Evolutionary conservation across 2,888 invertebrate species (phyloP).

Genomic region (Spisula solida): DNA sequence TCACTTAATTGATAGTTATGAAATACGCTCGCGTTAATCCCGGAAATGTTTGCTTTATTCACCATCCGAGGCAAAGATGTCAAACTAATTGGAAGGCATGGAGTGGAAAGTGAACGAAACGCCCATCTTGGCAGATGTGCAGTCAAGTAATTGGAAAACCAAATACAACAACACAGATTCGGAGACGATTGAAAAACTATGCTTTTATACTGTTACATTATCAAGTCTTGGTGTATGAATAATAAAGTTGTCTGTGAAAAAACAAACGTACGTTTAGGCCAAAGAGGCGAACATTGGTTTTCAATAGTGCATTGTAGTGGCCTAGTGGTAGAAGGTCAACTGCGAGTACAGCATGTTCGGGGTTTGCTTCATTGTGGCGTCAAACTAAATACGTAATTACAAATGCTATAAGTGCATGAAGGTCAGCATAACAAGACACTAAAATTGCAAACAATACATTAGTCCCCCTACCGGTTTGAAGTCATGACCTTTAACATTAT

Average conservation of each 20-base stretch:
- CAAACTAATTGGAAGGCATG: neutral
- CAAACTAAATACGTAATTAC: too few species aligned
- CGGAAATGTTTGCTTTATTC: neutral
- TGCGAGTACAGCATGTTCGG: too few species aligned
- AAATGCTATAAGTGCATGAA: too few species aligned
- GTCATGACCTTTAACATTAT: too few species aligned
- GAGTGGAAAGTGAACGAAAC: neutral
- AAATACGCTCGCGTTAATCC: neutral
- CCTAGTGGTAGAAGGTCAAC: too few species aligned
- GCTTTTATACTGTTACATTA: neutral
- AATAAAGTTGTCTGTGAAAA: neutral
- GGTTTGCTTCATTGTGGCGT: too few species aligned
- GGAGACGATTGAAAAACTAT: neutral
- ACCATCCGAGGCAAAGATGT: constrained; percentile 10
- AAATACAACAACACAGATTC: neutral
- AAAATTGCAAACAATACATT: too few species aligned
- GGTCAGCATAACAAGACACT: too few species aligned
- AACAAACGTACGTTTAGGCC: neutral
- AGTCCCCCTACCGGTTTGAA: too few species aligned
- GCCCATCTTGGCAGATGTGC: neutral
- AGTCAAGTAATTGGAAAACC: neutral
- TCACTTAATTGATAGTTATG: neutral
- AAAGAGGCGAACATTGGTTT: too few species aligned
- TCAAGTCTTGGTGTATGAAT: neutral
- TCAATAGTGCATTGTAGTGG: too few species aligned